These are phyloP conservation scores for Strigamia maritima DNA, from an alignment of 2,888 invertebrate species.

Conservation along the genomic window DNA sequence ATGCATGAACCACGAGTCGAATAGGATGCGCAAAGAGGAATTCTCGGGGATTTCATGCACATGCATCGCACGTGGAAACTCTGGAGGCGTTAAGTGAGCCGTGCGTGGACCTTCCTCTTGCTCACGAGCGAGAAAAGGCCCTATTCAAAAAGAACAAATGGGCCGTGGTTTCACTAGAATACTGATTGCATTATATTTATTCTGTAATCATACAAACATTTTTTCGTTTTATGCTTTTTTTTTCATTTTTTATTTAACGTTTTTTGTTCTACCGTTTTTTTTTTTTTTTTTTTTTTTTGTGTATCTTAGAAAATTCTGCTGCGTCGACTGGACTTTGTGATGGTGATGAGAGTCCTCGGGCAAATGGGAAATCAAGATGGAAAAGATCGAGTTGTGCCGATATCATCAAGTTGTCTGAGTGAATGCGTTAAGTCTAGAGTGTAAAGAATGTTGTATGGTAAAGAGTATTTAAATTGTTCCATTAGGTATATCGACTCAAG, in stretches of 20 bases:
- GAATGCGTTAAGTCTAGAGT: neutral
- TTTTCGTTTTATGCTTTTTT: neutral
- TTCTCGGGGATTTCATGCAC: neutral
- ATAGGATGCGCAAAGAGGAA: neutral
- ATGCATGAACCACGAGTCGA: neutral
- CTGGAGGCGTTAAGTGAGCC: constrained; percentile 6
- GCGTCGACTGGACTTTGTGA: neutral
- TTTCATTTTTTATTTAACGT: neutral
- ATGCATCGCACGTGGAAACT: constrained; percentile 5
- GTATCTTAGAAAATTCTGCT: neutral
- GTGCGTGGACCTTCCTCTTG: neutral
- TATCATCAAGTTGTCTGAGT: neutral
- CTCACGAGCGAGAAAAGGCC: neutral
- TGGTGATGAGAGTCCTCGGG: neutral
- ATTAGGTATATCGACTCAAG: neutral
- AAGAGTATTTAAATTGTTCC: neutral
- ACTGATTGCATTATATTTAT: neutral
- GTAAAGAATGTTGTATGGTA: neutral
- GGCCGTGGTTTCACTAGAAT: neutral
- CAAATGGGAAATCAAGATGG: constrained; percentile 10
- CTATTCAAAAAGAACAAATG: neutral
- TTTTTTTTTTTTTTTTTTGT: too few relatives aligned
- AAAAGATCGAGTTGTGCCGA: constrained; percentile 10
- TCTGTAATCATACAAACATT: neutral
- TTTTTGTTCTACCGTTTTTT: too few relatives aligned